phyloP scores from a whole-genome alignment of 2,113 vertebrate genomes.

The Oxyura jamaicensis region DNA sequence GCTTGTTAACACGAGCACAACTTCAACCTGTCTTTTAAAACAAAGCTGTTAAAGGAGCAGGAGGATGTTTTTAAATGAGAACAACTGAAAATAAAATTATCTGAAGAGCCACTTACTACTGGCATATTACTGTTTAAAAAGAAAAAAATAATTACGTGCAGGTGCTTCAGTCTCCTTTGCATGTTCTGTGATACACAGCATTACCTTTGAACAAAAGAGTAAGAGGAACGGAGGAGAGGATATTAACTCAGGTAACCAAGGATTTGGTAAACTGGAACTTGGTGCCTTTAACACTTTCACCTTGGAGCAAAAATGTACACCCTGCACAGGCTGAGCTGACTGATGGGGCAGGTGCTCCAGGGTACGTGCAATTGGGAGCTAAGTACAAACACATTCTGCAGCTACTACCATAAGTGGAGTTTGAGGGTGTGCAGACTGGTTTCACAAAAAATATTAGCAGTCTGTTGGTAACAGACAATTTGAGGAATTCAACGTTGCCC shows the following conservation, averaged over 20 bases:
- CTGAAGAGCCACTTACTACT: neutral
- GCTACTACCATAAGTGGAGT: neutral
- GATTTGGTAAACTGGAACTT: neutral
- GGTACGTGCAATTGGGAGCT: neutral
- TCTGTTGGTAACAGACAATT: neutral
- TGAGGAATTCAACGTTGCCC: constrained; percentile 35
- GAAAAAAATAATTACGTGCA: neutral
- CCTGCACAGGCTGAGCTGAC: neutral
- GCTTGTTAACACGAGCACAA: neutral
- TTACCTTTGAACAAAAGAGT: neutral
- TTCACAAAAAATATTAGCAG: neutral
- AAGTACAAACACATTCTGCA: neutral
- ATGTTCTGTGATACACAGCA: neutral
- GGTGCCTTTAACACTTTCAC: neutral
- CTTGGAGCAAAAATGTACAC: neutral
- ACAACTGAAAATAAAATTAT: neutral
- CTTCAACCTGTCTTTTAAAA: constrained; percentile 26
- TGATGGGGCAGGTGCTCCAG: neutral
- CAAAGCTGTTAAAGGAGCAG: neutral
- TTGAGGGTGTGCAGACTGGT: neutral
- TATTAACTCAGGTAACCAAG: neutral
- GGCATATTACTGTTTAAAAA: neutral
- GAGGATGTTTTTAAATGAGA: neutral
- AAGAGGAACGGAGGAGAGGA: neutral
- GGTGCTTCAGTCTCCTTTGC: constrained; percentile 38